phyloP scores from a whole-genome alignment of 2,888 invertebrate species.

The Thumatha senex region DNA sequence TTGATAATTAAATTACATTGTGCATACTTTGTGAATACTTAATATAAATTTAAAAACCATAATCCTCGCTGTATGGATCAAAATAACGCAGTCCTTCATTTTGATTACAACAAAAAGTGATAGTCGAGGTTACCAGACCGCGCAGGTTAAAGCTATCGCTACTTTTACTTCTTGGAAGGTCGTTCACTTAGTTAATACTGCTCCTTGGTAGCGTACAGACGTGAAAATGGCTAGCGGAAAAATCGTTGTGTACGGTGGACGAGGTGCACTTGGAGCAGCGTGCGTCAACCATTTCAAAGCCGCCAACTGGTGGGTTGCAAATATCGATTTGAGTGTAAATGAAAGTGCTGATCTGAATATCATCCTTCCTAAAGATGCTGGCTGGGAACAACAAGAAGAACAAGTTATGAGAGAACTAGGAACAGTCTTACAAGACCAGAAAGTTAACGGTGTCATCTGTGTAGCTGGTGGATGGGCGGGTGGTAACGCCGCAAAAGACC shows the following conservation, averaged over 20 bases:
- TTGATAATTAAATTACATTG: too few species aligned
- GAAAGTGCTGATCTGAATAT: conserved; percentile 95
- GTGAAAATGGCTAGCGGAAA: conserved; percentile 84
- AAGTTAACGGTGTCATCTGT: conserved; percentile 97
- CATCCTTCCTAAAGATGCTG: conserved; percentile 89
- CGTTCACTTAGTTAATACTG: conserved; percentile 46
- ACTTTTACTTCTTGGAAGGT: conserved; percentile 27
- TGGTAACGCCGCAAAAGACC: conserved; percentile 95
- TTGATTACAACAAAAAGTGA: conserved; percentile 61
- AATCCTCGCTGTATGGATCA: not conserved
- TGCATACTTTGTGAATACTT: too few species aligned
- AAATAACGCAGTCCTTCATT: conserved; percentile 23
- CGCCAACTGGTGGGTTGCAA: conserved; percentile 96
- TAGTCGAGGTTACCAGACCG: conserved; percentile 59
- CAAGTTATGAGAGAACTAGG: conserved; percentile 87
- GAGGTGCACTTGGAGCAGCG: conserved; percentile 96
- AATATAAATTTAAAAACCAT: too few species aligned
- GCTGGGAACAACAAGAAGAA: conserved; percentile 91
- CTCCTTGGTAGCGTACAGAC: conserved; percentile 46
- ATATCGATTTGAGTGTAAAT: conserved; percentile 92
- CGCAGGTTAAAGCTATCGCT: conserved; percentile 44
- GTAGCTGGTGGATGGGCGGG: conserved; percentile 99
- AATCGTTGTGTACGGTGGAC: conserved; percentile 97
- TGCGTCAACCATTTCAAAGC: conserved; percentile 95
- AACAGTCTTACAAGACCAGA: conserved; percentile 87